These are phyloP conservation scores for Nipponia nippon DNA, from an alignment of 2,113 vertebrate species.

Conservation along the genomic window DNA sequence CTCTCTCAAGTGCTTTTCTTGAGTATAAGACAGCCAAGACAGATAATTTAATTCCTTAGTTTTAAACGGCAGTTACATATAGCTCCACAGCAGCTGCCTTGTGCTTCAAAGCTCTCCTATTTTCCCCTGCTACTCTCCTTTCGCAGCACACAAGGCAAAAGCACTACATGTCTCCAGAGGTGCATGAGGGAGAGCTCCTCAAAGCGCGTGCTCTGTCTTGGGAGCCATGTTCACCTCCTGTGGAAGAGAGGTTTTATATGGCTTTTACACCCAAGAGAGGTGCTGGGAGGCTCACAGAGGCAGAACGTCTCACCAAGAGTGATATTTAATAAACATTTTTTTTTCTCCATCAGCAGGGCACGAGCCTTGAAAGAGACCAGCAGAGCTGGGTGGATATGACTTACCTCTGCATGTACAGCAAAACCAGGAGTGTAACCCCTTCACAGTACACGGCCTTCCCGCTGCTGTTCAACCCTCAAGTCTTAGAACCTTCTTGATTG, in stretches of 20 bases:
- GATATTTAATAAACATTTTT: rapidly evolving
- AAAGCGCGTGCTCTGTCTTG: rapidly evolving
- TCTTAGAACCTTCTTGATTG: background rate
- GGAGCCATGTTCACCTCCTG: rapidly evolving
- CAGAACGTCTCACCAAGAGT: background rate
- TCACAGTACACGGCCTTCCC: background rate
- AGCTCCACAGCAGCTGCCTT: background rate
- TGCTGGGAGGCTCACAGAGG: background rate
- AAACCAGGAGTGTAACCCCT: background rate
- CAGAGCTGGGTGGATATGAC: rapidly evolving
- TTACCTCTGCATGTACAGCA: rapidly evolving
- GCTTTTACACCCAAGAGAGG: background rate
- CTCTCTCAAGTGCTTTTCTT: background rate
- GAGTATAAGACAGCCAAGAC: background rate
- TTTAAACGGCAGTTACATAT: background rate
- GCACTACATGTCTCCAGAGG: rapidly evolving
- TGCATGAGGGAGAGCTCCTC: background rate
- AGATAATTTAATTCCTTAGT: background rate
- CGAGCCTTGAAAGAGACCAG: background rate
- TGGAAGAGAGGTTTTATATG: background rate
- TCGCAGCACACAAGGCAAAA: background rate
- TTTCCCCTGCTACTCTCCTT: background rate
- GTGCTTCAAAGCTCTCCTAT: background rate
- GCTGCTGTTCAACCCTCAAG: background rate
- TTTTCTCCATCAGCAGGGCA: background rate